Evolutionary conservation across 2,113 vertebrate species (phyloP).

Genomic region (Rhinoderma darwinii): DNA sequence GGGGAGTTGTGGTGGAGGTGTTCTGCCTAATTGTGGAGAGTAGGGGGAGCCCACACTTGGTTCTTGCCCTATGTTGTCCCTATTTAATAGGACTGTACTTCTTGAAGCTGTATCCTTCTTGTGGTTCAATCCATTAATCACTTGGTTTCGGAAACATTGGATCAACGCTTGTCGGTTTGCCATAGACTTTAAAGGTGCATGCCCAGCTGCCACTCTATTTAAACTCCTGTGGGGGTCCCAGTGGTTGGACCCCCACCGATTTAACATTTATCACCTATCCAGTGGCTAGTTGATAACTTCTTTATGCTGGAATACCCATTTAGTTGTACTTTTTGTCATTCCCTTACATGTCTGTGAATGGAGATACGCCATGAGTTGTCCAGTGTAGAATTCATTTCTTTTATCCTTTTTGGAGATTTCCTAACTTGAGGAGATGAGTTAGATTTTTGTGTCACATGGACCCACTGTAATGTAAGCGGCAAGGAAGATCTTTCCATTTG

Average conservation of each 20-base stretch:
- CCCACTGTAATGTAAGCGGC: not conserved
- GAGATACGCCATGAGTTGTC: not conserved
- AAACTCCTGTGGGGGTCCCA: too few species aligned
- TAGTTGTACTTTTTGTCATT: too few species aligned
- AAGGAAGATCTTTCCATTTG: conserved; percentile 57
- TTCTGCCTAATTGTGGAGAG: too few species aligned
- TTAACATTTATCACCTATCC: too few species aligned
- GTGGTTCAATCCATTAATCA: not conserved
- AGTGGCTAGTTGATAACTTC: too few species aligned
- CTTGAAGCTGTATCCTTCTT: too few species aligned
- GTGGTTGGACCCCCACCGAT: too few species aligned
- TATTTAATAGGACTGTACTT: not conserved
- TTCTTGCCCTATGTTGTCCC: not conserved
- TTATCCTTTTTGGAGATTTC: not conserved
- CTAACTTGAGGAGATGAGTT: not conserved
- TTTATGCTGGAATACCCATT: too few species aligned
- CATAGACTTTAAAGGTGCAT: too few species aligned
- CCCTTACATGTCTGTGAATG: not conserved
- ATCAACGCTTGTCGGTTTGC: not conserved
- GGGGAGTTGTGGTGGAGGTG: too few species aligned
- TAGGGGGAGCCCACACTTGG: too few species aligned
- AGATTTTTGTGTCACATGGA: not conserved
- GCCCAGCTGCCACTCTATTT: too few species aligned
- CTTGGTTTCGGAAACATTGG: not conserved
- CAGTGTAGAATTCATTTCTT: not conserved